Base-by-base conservation (phyloP, 2,888 invertebrate species). In the Dromius quadrimaculatus region DNA sequence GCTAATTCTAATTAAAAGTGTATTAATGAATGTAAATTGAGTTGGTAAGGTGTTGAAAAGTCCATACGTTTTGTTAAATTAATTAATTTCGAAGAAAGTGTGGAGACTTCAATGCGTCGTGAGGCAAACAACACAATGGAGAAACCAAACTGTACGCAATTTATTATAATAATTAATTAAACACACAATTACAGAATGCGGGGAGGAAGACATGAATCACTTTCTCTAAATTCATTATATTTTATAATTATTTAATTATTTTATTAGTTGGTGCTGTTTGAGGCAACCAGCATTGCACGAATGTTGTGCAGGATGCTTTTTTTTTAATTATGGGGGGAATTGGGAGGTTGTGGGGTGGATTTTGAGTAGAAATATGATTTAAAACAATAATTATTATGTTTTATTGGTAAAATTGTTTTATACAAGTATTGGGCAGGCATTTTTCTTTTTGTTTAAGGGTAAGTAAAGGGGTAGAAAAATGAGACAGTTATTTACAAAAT, bases 81-180 rank as follows among this genome's bases (percentile, higher is more conserved):
- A 28, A 50, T 8, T 50, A 50, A 23, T 13, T 6, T 8, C 15
- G 2, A 54, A 54, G 50, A 54, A 54, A 54, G 50, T 54, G 28
- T 54, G 3, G 50, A 54, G 13, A 54, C 15, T 54, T 32, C 50
- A 54, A 54, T 28, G 50, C 50, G 28, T 15, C 23, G 50, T 15
- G 9, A 54, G 13, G 50, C 23, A 54, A 54, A 15, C 28, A 54
- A 28, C 50, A 15, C 23, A 47, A 1, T 28, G 13, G 2, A 41
- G 6, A 41, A 41, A 23, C 8, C 50, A 15, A 28, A 32, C 13
- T 1, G 1, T 32, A 54, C 20, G 20, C 9, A 28, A 19, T 15
- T 28, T 13, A 6, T 54, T 28, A n/a, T n/a, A n/a, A n/a, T n/a
- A 23, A 54, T 54, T 54, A 54, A 41, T 54, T 23, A 54, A 54